Evolutionary conservation across 2,797 vertebrate genomes (phyloP).

Genomic region (Amblyraja radiata): DNA sequence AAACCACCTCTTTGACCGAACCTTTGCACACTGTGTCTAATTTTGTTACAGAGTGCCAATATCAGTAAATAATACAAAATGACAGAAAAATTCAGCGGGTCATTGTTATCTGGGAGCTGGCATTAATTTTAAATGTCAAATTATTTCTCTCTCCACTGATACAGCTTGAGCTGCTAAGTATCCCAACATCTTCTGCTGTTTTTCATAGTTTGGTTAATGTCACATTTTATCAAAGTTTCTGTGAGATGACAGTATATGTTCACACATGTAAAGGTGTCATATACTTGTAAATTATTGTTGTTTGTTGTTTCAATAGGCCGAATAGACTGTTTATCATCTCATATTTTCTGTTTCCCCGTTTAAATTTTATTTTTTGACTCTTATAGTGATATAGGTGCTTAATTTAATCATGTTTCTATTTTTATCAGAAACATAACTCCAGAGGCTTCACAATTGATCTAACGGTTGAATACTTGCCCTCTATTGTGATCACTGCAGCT

Average conservation of each 20-base stretch:
- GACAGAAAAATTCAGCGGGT: not conserved
- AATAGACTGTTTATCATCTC: not conserved
- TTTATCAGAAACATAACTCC: not conserved
- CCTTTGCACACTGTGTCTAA: no score
- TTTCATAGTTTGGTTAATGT: no score
- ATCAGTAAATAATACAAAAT: not conserved
- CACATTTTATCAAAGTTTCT: no score
- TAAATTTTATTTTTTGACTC: not conserved
- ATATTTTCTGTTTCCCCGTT: not conserved
- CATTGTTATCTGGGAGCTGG: not conserved
- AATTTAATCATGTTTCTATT: constrained; percentile 13
- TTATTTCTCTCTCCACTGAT: not conserved
- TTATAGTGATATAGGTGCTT: not conserved
- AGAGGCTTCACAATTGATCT: constrained; percentile 63
- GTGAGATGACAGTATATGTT: no score
- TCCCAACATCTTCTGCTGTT: no score
- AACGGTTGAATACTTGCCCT: constrained; percentile 85
- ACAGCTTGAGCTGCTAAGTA: not conserved
- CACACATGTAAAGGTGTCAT: no score
- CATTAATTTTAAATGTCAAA: no score
- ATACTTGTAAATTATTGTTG: not conserved
- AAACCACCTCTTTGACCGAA: no score
- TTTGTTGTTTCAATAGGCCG: constrained; percentile 2
- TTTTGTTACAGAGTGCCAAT: no score
- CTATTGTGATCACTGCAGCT: constrained; percentile 85